Evolutionary conservation across 2,888 invertebrate genomes (phyloP).

Genomic region (Venusia cambrica): DNA sequence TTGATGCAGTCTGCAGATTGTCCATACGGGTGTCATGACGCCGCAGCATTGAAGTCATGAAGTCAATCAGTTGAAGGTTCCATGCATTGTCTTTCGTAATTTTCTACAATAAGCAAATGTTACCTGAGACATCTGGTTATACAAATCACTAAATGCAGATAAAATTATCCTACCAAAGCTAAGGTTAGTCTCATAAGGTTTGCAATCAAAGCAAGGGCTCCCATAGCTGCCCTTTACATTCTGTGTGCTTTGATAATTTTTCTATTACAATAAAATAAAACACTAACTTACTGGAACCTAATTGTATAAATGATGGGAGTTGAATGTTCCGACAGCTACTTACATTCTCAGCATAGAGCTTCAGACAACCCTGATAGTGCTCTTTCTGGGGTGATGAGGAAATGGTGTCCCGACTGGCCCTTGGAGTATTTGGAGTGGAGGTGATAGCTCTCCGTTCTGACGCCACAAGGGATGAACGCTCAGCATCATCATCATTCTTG

Average conservation of each 20-base stretch:
- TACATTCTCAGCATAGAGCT: slow-evolving; percentile 90
- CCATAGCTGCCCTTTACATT: too few species aligned
- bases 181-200: too few species aligned
- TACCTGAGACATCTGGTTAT: not conserved
- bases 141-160: too few species aligned
- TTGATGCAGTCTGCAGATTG: slow-evolving; percentile 89
- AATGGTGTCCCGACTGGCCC: slow-evolving; percentile 48
- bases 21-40: slow-evolving; percentile 86
- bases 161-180: too few species aligned
- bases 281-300: too few species aligned
- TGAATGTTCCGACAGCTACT: slow-evolving; percentile 42
- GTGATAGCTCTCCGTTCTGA: slow-evolving; percentile 59
- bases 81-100: slow-evolving; percentile 95
- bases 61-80: slow-evolving; percentile 92
- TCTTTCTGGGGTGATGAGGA: slow-evolving; percentile 81
- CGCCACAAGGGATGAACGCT: slow-evolving; percentile 73
- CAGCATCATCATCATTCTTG: slow-evolving; percentile 82
- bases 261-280: too few species aligned
- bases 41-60: slow-evolving; percentile 88
- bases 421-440: slow-evolving; percentile 58
- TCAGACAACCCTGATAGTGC: slow-evolving; percentile 87
- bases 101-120: slow-evolving; percentile 79
- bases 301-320: too few species aligned
- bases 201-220: too few species aligned
- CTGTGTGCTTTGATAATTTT: too few species aligned